A percentile compares a stretch with the other conserved stretches of the same genome.
Conservation (phyloP, 2,888 invertebrate species). For the Seladonia tumulorum region DNA sequence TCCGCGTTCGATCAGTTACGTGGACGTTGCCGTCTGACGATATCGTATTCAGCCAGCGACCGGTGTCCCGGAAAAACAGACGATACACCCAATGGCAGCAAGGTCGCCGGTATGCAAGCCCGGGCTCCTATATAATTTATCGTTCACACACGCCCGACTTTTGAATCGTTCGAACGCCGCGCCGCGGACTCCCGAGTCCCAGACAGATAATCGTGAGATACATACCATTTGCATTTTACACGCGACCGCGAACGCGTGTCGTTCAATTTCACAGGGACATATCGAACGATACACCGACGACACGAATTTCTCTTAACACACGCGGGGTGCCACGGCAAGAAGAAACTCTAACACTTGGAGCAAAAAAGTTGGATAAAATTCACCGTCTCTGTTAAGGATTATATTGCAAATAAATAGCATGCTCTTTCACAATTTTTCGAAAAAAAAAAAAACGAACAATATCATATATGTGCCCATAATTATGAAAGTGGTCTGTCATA, state of each 20-base stretch:
- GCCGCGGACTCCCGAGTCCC: background rate
- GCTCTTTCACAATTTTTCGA: no score
- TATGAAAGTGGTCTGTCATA: no score
- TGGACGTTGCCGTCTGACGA: slow-evolving; percentile 4
- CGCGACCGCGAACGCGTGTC: background rate
- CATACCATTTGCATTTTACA: slow-evolving; percentile 20
- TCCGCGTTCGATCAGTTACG: background rate
- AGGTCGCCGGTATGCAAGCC: slow-evolving; percentile 16
- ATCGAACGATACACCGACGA: slow-evolving; percentile 4
- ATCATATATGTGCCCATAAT: no score
- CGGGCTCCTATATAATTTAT: slow-evolving; percentile 12
- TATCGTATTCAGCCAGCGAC: slow-evolving; percentile 14
- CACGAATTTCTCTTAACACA: slow-evolving; percentile 12
- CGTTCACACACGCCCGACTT: slow-evolving; percentile 7
- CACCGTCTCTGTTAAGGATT: no score
- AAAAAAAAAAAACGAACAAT: no score
- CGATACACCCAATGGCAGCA: slow-evolving; percentile 7
- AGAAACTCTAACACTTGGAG: background rate
- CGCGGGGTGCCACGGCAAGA: background rate
- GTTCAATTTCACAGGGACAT: slow-evolving; percentile 9
- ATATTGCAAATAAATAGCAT: no score
- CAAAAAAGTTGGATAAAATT: background rate
- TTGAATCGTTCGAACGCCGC: slow-evolving; percentile 9
- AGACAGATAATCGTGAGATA: slow-evolving; percentile 11
- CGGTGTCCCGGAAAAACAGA: slow-evolving; percentile 14